Conservation (phyloP, 1,140 invertebrate genomes). For the Matsumurasca onukii region DNA sequence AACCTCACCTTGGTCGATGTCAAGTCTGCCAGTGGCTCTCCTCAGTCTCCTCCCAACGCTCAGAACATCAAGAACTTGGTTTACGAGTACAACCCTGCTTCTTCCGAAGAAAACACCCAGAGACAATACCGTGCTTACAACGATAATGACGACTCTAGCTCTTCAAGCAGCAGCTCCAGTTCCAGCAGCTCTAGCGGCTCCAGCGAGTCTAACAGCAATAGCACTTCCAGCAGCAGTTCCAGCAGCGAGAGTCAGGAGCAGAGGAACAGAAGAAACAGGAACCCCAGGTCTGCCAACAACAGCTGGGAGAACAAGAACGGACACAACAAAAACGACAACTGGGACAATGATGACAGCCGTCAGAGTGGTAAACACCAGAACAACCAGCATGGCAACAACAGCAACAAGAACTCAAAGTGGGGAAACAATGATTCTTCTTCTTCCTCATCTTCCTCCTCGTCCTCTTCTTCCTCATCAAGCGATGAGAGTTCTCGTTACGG, state of each 20-base stretch:
- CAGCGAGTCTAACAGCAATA: constrained; percentile 30
- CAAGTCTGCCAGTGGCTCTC: constrained; percentile 37
- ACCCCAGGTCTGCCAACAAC: too few species aligned
- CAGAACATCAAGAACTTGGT: constrained; percentile 56
- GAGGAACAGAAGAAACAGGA: too few species aligned
- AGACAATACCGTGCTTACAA: constrained; percentile 21
- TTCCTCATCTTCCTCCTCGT: constrained; percentile 25
- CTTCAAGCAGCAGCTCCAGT: constrained; percentile 28
- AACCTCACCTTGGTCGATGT: constrained; percentile 53
- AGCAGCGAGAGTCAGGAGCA: constrained; percentile 47
- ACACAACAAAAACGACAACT: neutral
- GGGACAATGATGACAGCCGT: neutral
- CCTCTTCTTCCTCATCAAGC: constrained; percentile 8
- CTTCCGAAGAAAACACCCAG: constrained; percentile 23
- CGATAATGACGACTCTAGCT: constrained; percentile 29
- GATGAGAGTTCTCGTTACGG: constrained; percentile 11
- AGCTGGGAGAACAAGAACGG: neutral
- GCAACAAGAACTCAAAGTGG: neutral
- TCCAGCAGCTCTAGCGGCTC: constrained; percentile 34
- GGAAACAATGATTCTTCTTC: constrained; percentile 29
- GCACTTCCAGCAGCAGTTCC: constrained; percentile 38
- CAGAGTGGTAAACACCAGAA: constrained; percentile 19
- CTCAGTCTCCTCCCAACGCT: constrained; percentile 41
- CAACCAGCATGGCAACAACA: neutral
- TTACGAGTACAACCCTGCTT: constrained; percentile 51